Conservation (phyloP, 1,140 invertebrate genomes). For the Papilio polytes region DNA sequence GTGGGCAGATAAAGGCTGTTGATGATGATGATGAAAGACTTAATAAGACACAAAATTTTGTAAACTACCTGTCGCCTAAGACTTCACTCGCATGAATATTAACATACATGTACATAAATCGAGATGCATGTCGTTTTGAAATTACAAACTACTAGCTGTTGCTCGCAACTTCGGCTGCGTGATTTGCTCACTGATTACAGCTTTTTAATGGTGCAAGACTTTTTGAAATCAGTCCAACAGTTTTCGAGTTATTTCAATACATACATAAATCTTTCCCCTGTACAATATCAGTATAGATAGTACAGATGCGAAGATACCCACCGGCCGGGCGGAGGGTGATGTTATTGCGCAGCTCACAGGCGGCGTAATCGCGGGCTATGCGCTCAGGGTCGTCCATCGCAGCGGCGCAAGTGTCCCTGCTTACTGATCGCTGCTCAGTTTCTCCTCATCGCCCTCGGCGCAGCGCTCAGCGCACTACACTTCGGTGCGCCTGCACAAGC, state of each 20-base stretch:
- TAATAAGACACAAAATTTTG: neutral
- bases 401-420: neutral
- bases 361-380: conserved; percentile 57
- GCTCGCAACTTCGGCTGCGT: too few relatives aligned
- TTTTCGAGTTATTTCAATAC: too few relatives aligned
- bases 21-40: too few relatives aligned
- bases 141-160: too few relatives aligned
- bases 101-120: neutral
- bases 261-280: too few relatives aligned
- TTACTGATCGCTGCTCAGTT: neutral
- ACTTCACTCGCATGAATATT: neutral
- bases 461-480: neutral
- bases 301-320: conserved; percentile 23
- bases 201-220: too few relatives aligned
- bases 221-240: too few relatives aligned
- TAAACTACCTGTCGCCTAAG: neutral
- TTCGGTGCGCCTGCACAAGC: neutral
- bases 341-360: conserved; percentile 59
- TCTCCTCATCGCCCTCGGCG: neutral
- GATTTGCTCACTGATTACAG: too few relatives aligned
- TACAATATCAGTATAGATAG: too few relatives aligned
- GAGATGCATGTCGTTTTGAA: too few relatives aligned
- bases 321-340: conserved; percentile 53
- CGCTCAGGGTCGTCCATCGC: conserved; percentile 68
- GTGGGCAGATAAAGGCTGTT: too few relatives aligned